A percentile compares a stretch with the other conserved stretches of the same genome.
Evolutionary conservation across 2,797 vertebrate genomes (phyloP).

Genomic region (Otolemur crassicaudatus): DNA sequence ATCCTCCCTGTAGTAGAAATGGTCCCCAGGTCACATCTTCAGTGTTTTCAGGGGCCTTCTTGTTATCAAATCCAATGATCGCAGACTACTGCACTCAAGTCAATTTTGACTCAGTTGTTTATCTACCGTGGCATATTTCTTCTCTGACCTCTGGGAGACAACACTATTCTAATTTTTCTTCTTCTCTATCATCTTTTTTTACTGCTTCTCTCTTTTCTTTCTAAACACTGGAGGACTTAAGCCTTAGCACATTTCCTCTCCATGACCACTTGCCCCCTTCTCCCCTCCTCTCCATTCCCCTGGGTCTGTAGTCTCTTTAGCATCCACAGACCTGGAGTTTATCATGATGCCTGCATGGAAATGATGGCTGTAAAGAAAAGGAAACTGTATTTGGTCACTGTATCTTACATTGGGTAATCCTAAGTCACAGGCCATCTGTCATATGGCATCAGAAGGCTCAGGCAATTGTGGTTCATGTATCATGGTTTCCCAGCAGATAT

Average conservation of each 20-base stretch:
- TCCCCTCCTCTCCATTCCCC: background rate
- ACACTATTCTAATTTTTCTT: background rate
- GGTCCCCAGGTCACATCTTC: background rate
- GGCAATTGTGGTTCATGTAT: constrained; percentile 67
- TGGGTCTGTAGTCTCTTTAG: background rate
- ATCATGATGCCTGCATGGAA: background rate
- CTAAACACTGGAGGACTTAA: background rate
- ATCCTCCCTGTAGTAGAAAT: background rate
- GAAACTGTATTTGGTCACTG: background rate
- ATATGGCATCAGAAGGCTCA: constrained; percentile 58
- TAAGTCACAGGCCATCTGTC: constrained; percentile 76
- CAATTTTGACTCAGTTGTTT: background rate
- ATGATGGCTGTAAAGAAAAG: background rate
- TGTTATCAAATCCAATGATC: background rate
- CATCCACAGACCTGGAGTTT: background rate
- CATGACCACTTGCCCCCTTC: background rate
- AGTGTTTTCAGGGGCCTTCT: background rate
- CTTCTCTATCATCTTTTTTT: background rate
- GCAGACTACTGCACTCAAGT: background rate
- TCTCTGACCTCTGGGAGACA: background rate
- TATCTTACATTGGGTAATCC: constrained; percentile 72
- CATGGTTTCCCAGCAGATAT: constrained; percentile 77
- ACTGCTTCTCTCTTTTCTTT: background rate
- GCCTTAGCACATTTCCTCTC: background rate
- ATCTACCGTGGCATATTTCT: background rate